These are phyloP conservation scores for Beaufortia kweichowensis DNA, from an alignment of 2,113 vertebrate species.

Conservation along the genomic window DNA sequence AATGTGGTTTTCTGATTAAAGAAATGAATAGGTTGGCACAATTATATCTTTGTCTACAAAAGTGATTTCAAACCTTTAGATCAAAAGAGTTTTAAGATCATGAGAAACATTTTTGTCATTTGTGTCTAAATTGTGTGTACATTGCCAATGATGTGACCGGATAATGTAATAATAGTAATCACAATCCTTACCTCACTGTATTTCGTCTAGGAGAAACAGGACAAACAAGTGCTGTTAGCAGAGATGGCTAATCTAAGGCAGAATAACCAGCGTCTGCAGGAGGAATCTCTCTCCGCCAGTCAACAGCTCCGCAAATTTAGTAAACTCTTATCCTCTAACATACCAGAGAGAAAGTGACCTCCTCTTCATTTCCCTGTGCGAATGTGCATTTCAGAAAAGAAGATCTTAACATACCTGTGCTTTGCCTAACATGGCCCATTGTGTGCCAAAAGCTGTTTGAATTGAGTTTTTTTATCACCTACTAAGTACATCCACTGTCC, in stretches of 20 bases:
- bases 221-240: slow-evolving; percentile 84
- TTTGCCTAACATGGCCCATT: neutral
- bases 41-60: no score
- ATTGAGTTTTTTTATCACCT: slow-evolving; percentile 2
- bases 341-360: slow-evolving; percentile 67
- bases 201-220: slow-evolving; percentile 84
- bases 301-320: slow-evolving; percentile 90
- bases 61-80: no score
- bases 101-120: no score
- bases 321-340: slow-evolving; percentile 72
- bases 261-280: slow-evolving; percentile 91
- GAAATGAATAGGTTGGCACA: no score
- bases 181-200: neutral
- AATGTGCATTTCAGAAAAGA: neutral
- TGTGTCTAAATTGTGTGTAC: no score
- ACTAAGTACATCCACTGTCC: slow-evolving; percentile 18
- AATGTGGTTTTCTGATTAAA: no score
- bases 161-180: no score
- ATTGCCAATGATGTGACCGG: no score
- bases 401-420: neutral
- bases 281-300: slow-evolving; percentile 82
- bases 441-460: slow-evolving; percentile 13
- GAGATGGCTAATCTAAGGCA: slow-evolving; percentile 88
- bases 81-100: no score
- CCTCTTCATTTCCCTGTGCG: neutral